phyloP scores from a whole-genome alignment of 2,888 invertebrate genomes.

The Alsophila aescularia region DNA sequence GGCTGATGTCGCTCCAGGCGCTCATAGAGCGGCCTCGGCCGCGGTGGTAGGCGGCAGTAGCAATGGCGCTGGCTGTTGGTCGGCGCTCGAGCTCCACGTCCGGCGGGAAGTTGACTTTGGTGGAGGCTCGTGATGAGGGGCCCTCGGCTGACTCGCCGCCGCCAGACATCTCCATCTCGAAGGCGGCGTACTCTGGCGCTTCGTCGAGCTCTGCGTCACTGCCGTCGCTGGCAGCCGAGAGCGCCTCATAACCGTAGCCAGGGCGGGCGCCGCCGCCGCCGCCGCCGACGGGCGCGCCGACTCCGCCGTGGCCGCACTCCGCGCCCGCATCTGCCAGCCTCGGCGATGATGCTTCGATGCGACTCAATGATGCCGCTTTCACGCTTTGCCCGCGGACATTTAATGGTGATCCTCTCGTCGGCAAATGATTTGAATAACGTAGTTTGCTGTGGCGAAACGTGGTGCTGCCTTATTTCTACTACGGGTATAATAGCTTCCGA shows the following conservation, averaged over 20 bases:
- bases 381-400: constrained; percentile 67
- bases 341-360: constrained; percentile 72
- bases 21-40: constrained; percentile 91
- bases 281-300: constrained; percentile 59
- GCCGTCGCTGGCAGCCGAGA: constrained; percentile 78
- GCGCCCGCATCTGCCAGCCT: constrained; percentile 64
- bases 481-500: constrained; percentile 33
- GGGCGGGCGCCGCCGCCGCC: constrained; percentile 77
- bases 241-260: constrained; percentile 79
- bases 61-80: constrained; percentile 70
- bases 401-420: constrained; percentile 67
- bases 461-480: constrained; percentile 62
- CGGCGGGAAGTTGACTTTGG: constrained; percentile 88
- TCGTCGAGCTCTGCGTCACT: constrained; percentile 76
- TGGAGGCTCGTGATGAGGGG: constrained; percentile 79
- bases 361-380: constrained; percentile 77
- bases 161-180: constrained; percentile 77
- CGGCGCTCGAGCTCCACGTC: constrained; percentile 79
- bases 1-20: constrained; percentile 94
- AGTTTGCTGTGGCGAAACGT: constrained; percentile 82
- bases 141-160: constrained; percentile 74
- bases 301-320: constrained; percentile 64
- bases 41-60: constrained; percentile 78
- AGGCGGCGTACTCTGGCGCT: constrained; percentile 71
- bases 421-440: constrained; percentile 75